A percentile compares a stretch with the other conserved stretches of the same genome.
phyloP scores from a whole-genome alignment of 1,140 invertebrate species.

The Mactra quadrangularis region DNA sequence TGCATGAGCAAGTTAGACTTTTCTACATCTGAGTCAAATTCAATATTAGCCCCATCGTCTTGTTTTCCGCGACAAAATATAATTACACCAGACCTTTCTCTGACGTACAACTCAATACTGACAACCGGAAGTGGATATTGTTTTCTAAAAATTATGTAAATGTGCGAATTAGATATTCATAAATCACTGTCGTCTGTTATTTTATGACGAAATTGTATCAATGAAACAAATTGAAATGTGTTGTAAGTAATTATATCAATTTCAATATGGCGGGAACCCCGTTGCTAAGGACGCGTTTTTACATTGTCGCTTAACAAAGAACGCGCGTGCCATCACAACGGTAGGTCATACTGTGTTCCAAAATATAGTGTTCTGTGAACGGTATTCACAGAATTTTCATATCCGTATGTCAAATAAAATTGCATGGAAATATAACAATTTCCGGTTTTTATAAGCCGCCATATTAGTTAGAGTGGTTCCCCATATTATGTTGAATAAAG shows the following conservation, averaged over 20 bases:
- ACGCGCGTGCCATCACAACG: slow-evolving; percentile 4
- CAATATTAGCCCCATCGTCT: too few relatives aligned
- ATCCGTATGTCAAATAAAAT: slow-evolving; percentile 53
- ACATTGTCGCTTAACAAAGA: slow-evolving; percentile 25
- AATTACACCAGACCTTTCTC: too few relatives aligned
- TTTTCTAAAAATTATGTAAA: neutral
- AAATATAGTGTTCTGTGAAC: slow-evolving; percentile 10
- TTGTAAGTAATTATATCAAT: slow-evolving; percentile 31
- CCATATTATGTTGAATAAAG: slow-evolving; percentile 8
- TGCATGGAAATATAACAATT: slow-evolving; percentile 59
- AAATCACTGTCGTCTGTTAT: slow-evolving; percentile 25
- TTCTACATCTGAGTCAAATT: too few relatives aligned
- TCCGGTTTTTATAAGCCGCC: slow-evolving; percentile 47
- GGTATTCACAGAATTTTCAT: slow-evolving; percentile 32
- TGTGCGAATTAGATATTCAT: slow-evolving; percentile 32
- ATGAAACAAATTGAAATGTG: slow-evolving; percentile 57
- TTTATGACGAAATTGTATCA: slow-evolving; percentile 12
- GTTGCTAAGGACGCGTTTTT: neutral
- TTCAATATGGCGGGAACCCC: slow-evolving; percentile 18
- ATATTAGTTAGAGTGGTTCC: slow-evolving; percentile 24
- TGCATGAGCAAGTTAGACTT: too few relatives aligned
- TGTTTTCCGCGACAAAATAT: too few relatives aligned
- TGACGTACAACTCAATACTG: too few relatives aligned
- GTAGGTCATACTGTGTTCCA: slow-evolving; percentile 6
- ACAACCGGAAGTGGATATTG: too few relatives aligned